Percentiles rank a stretch among this genome's conserved stretches.
phyloP scores from a whole-genome alignment of 23 tunicate genomes.

The Clavelina lepadiformis region DNA sequence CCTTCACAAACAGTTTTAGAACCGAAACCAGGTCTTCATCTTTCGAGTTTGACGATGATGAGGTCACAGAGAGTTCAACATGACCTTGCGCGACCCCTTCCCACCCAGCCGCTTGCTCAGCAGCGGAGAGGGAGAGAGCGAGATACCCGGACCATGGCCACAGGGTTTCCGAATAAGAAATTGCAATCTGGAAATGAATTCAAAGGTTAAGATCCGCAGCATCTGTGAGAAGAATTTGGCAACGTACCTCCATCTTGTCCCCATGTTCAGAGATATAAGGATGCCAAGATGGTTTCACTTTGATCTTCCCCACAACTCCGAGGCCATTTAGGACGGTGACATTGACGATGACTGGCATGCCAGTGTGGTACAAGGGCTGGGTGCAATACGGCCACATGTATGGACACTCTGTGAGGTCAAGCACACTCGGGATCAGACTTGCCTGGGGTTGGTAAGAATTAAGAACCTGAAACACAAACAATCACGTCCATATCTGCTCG shows the following conservation, averaged over 20 bases:
- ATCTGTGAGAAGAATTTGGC: too few species aligned
- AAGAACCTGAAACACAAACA: slow-evolving; percentile 37
- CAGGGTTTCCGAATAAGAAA: slow-evolving; percentile 67
- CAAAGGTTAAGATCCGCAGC: too few species aligned
- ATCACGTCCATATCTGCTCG: neutral
- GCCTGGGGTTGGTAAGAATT: slow-evolving; percentile 92
- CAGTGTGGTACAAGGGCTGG: slow-evolving; percentile 89
- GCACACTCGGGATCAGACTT: slow-evolving; percentile 74
- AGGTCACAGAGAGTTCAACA: slow-evolving; percentile 64
- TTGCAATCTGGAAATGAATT: slow-evolving; percentile 41
- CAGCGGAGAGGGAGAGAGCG: slow-evolving; percentile 68
- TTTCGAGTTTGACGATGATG: slow-evolving; percentile 25
- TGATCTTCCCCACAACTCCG: slow-evolving; percentile 80
- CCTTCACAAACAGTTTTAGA: slow-evolving; percentile 60
- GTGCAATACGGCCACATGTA: slow-evolving; percentile 99
- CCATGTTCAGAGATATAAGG: slow-evolving; percentile 65
- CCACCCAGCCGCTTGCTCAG: slow-evolving; percentile 59
- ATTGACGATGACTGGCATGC: slow-evolving; percentile 78
- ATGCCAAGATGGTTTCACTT: slow-evolving; percentile 56
- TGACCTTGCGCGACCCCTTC: slow-evolving; percentile 93
- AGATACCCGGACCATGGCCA: slow-evolving; percentile 99
- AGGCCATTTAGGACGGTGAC: slow-evolving; percentile 90
- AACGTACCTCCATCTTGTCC: slow-evolving; percentile 62
- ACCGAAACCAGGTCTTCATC: slow-evolving; percentile 17
- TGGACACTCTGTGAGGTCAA: slow-evolving; percentile 93